Conservation (phyloP, 2,113 vertebrate species). For the Ctenodactylus gundi region DNA sequence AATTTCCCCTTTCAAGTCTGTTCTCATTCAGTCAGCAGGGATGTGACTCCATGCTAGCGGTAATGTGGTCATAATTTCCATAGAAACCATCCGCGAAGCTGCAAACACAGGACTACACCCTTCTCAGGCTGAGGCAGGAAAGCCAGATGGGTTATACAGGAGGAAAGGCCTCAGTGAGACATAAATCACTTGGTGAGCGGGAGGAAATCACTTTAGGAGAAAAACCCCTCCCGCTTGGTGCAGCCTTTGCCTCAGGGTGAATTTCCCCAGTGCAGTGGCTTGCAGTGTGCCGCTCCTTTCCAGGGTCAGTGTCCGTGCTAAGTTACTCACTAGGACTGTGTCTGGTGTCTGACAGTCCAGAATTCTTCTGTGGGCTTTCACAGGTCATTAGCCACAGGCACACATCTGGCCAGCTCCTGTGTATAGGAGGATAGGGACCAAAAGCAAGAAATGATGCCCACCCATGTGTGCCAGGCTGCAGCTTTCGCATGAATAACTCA, state of each 20-base stretch:
- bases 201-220: slow-evolving; percentile 26
- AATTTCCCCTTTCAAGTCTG: slow-evolving; percentile 54
- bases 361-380: neutral
- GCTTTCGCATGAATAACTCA: neutral
- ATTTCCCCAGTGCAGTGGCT: neutral
- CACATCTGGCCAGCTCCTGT: neutral
- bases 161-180: slow-evolving; percentile 34
- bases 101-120: slow-evolving; percentile 73
- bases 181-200: slow-evolving; percentile 62
- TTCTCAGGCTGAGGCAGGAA: slow-evolving; percentile 74
- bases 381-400: neutral
- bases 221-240: neutral
- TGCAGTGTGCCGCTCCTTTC: neutral
- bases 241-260: neutral
- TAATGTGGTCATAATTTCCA: slow-evolving; percentile 79
- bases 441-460: neutral
- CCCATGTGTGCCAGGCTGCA: neutral
- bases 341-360: neutral
- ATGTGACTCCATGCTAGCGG: slow-evolving; percentile 28
- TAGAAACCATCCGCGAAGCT: slow-evolving; percentile 78
- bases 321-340: neutral
- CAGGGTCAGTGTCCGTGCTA: neutral
- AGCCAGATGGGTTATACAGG: slow-evolving; percentile 63
- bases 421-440: neutral
- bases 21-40: slow-evolving; percentile 29